Conservation (phyloP, 2,113 vertebrate genomes). For the Rhinoderma darwinii region DNA sequence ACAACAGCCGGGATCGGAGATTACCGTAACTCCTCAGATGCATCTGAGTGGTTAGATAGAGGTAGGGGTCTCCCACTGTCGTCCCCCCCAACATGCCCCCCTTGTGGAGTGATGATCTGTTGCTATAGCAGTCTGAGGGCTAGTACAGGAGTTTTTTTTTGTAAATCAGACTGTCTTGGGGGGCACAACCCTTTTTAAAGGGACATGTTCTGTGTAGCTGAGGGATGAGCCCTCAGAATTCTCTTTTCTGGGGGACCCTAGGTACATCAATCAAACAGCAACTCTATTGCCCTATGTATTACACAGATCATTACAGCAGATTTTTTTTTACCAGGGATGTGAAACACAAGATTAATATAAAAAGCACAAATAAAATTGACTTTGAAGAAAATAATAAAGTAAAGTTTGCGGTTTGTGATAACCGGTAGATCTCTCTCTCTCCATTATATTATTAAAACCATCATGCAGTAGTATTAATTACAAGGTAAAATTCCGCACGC, state of each 20-base stretch:
- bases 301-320: not conserved
- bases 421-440: not conserved
- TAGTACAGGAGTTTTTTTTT: too few species aligned
- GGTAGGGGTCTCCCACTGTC: too few species aligned
- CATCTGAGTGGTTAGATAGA: too few species aligned
- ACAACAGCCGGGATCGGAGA: too few species aligned
- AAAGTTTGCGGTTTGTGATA: slow-evolving; percentile 8
- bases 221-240: not conserved
- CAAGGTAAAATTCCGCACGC: slow-evolving; percentile 58
- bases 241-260: too few species aligned
- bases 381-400: slow-evolving; percentile 5
- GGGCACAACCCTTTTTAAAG: too few species aligned
- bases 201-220: not conserved
- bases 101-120: too few species aligned
- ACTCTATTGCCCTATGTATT: not conserved
- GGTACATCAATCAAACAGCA: too few species aligned
- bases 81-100: too few species aligned
- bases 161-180: too few species aligned
- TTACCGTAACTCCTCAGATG: too few species aligned
- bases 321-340: not conserved
- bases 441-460: slow-evolving; percentile 19
- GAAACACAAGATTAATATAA: not conserved
- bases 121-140: too few species aligned
- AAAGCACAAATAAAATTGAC: not conserved
- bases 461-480: slow-evolving; percentile 23